Evolutionary conservation across 2,888 invertebrate genomes (phyloP), one percentile per base, ranked within the genome.

Genomic region (Saturnia pavonia): DNA sequence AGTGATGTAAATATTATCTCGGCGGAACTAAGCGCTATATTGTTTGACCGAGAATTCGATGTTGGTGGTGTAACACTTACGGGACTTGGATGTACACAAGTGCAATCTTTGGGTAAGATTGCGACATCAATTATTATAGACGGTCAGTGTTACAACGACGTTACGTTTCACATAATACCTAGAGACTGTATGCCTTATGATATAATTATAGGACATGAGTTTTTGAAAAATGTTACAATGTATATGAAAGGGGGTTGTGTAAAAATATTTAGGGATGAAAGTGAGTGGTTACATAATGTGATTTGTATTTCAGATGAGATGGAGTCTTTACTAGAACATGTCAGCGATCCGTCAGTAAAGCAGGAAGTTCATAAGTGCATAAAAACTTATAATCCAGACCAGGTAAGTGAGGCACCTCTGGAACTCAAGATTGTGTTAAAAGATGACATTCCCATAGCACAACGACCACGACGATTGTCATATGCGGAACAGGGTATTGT

Each of bases 391-490:
- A 54, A 65, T n/a, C 70, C 73, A n/a, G 25, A 48, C 19, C 66
- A 71, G 48, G 65, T 63, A 6, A 70, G 60, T 48, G 73, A 72
- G 19, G 69, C 70, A 9, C 73, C 73, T 0, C 45, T 77, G 12
- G 48, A 74, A 48, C 27, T 73, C 16, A 73, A 72, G 19, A 76
- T 76, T 19, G 57, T 76, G 8, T 48, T 76, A 1, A 73, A 69
- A 14, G 76, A 78, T 65, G 77, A 76, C 8, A 69, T 74, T 8
- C 76, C 77, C 0, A 70, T 75, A 11, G 68, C 70, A 1, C 78
- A 77, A 22, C 71, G 76, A 3, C 76, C 77, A 1, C 67, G 75
- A 63, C 68, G 77, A 8, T 34, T 79, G n/a, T 63, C 78, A 8
- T 16, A 63, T 0, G 25, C n/a, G 8, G 75, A 76, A 54, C 71